These are phyloP conservation scores for Nyctalus aviator DNA, from an alignment of 2,797 vertebrate species.

Conservation along the genomic window DNA sequence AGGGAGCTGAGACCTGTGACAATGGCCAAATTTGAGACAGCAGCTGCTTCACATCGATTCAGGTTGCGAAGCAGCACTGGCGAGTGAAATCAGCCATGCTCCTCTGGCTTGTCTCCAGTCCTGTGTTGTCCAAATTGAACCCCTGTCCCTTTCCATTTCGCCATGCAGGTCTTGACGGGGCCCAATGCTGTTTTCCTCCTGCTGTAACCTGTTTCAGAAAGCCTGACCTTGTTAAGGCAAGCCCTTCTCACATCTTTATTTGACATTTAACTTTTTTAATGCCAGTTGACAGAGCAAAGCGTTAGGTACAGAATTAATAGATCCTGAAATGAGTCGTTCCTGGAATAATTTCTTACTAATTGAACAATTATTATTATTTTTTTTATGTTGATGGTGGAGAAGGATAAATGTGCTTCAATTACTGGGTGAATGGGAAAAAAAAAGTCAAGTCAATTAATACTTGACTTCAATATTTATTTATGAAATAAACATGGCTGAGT, in stretches of 20 bases:
- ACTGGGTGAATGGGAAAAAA: slow-evolving; percentile 62
- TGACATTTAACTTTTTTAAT: slow-evolving; percentile 53
- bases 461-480: slow-evolving; percentile 84
- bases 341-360: slow-evolving; percentile 84
- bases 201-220: slow-evolving; percentile 65
- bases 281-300: slow-evolving; percentile 42
- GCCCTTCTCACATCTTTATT: slow-evolving; percentile 53
- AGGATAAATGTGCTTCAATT: slow-evolving; percentile 80
- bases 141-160: slow-evolving; percentile 29
- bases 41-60: neutral
- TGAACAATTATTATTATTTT: slow-evolving; percentile 86
- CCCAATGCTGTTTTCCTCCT: neutral
- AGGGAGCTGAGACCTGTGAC: neutral
- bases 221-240: slow-evolving; percentile 68
- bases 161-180: neutral
- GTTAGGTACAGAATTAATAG: slow-evolving; percentile 74
- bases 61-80: neutral
- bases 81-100: neutral
- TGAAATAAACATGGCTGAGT: slow-evolving; percentile 75
- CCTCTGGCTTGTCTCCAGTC: neutral
- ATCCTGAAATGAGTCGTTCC: slow-evolving; percentile 81
- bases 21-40: neutral
- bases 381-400: slow-evolving; percentile 79
- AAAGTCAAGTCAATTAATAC: slow-evolving; percentile 83
- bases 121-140: neutral